Base-by-base conservation (phyloP, 2,113 vertebrate species). In the Pelobates fuscus region DNA sequence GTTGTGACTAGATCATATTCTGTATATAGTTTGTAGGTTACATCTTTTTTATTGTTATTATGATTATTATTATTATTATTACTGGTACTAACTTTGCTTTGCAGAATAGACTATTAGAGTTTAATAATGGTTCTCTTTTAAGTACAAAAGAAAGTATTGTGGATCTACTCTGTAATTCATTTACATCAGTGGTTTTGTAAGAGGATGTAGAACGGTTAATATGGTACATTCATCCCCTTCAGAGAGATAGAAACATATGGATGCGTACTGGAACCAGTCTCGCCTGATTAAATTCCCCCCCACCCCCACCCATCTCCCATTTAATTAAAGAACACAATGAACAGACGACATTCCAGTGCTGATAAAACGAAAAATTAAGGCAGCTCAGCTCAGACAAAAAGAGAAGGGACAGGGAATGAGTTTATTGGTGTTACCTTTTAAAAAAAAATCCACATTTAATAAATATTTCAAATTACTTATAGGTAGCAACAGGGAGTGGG, bases 301-400 rank as follows among this genome's bases (percentile, higher is more conserved):
- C 32, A 37, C 32, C 64, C 72, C 59, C 72, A 67, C 63, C 46
- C 23, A 20, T 77, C 61, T 68, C 67, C 30, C 73, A 77, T 77
- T 77, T 77, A 77, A 77, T 77, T 77, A 77, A 77, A 61, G 55
- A 77, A 52, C 65, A 77, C 73, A 67, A 77, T 67, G 65, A 61
- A 37, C 57, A 25, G 65, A 52, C 55, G 60, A 52, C 62, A 67
- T 61, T 52, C 57, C 43, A 37, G 60, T 26, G 61, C 44, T 52
- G 57, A 32, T 68, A 68, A 77, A 77, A 61, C 49, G 37, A 68
- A 77, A 77, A 68, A 54, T 61, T 60, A 67, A 77, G 64, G 32
- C 32, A 10, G 32, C 32, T 37, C 54, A 49, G 65, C 73, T 67
- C 41, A 30, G 57, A 44, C 27, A 43, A 43, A 43, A 65, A 65